A percentile compares a stretch with the other conserved stretches of the same genome.
Evolutionary conservation across 1,140 invertebrate species (phyloP).

Genomic region (Papilio polytes): DNA sequence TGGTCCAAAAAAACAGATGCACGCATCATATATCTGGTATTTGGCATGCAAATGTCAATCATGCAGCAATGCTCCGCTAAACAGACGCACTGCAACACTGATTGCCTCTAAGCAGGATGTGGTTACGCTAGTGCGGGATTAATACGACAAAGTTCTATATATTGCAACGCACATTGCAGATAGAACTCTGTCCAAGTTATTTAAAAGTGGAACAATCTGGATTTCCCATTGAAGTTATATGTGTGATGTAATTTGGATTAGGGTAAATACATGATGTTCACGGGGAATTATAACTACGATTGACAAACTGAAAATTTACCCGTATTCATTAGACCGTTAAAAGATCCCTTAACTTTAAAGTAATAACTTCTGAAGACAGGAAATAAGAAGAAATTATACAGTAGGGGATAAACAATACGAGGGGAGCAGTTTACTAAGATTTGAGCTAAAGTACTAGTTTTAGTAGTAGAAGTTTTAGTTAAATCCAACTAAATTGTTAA

Average conservation of each 20-base stretch:
- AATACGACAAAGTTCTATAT: conserved; percentile 43
- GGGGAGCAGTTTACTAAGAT: too few relatives aligned
- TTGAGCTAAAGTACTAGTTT: too few relatives aligned
- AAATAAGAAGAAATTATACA: too few relatives aligned
- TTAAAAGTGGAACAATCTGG: conserved; percentile 9
- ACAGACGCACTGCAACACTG: conserved; percentile 40
- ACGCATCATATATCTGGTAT: conserved; percentile 12
- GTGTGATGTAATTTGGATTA: conserved; percentile 11
- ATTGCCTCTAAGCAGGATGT: conserved; percentile 54
- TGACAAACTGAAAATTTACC: too few relatives aligned
- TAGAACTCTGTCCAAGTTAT: conserved; percentile 47
- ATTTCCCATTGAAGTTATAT: conserved; percentile 28
- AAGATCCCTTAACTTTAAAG: too few relatives aligned
- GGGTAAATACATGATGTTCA: background rate
- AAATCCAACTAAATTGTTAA: too few relatives aligned
- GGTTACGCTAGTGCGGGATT: conserved; percentile 44
- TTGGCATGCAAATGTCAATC: conserved; percentile 29
- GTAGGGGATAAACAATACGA: too few relatives aligned
- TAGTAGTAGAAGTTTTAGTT: too few relatives aligned
- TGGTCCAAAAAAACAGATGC: too few relatives aligned
- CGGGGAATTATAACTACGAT: background rate
- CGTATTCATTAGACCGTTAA: too few relatives aligned
- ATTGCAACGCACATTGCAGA: conserved; percentile 26
- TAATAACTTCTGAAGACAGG: too few relatives aligned
- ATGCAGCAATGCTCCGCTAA: conserved; percentile 15